phyloP scores from a whole-genome alignment of 2,888 invertebrate species.

The Doris montereyensis region DNA sequence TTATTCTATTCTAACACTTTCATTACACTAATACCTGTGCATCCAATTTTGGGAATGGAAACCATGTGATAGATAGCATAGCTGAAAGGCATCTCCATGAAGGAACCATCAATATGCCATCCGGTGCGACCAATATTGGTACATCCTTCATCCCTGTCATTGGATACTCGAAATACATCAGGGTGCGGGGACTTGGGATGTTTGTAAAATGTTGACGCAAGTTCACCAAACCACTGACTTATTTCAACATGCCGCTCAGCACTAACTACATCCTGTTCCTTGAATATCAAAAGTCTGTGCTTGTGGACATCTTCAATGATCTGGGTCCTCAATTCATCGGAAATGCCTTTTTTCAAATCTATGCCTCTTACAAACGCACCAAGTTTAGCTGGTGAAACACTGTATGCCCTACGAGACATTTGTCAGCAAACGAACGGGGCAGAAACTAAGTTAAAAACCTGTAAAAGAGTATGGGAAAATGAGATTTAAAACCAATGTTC shows the following conservation, averaged over 20 bases:
- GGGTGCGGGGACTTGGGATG: slow-evolving; percentile 66
- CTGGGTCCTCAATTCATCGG: slow-evolving; percentile 54
- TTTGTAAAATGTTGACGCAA: slow-evolving; percentile 68
- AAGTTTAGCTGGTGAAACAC: slow-evolving; percentile 46
- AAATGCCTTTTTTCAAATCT: slow-evolving; percentile 51
- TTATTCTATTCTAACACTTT: background rate
- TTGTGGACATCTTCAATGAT: slow-evolving; percentile 59
- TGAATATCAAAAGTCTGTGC: slow-evolving; percentile 62
- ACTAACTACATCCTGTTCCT: slow-evolving; percentile 60
- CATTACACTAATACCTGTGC: slow-evolving; percentile 57
- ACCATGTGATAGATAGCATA: slow-evolving; percentile 67
- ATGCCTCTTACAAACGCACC: slow-evolving; percentile 61
- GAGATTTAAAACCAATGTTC: too few relatives aligned
- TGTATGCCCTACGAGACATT: slow-evolving; percentile 46
- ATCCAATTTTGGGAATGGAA: slow-evolving; percentile 61
- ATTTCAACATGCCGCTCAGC: slow-evolving; percentile 61
- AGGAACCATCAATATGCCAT: slow-evolving; percentile 70
- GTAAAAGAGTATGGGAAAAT: too few relatives aligned
- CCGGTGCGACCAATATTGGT: slow-evolving; percentile 67
- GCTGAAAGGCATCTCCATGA: slow-evolving; percentile 64
- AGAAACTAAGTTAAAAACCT: too few relatives aligned
- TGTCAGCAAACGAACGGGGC: background rate
- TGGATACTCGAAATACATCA: slow-evolving; percentile 68
- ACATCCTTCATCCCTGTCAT: slow-evolving; percentile 64
- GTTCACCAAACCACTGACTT: slow-evolving; percentile 64